Evolutionary conservation across 1,140 invertebrate genomes (phyloP).

Genomic region (Euwallacea fornicatus): DNA sequence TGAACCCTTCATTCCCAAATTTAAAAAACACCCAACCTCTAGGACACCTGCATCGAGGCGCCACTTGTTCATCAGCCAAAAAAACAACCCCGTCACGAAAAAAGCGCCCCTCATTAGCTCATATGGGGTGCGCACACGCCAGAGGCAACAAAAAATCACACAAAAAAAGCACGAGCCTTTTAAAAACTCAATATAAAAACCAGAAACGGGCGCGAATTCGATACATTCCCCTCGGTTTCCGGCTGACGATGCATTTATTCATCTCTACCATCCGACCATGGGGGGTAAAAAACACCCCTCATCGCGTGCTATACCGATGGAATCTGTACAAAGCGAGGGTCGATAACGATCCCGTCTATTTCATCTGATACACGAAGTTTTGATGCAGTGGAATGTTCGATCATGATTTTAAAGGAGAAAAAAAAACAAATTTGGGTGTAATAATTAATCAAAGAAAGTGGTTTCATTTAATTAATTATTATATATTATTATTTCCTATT

Average conservation of each 20-base stretch:
- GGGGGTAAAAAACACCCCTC: constrained; percentile 13
- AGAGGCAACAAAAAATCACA: background rate
- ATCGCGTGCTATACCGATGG: constrained; percentile 9
- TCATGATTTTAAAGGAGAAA: too few relatives aligned
- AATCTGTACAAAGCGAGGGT: background rate
- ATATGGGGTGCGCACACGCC: background rate
- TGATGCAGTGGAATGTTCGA: too few relatives aligned
- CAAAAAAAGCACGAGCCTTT: constrained; percentile 1
- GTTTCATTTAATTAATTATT: too few relatives aligned
- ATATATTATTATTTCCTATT: too few relatives aligned
- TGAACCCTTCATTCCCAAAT: background rate
- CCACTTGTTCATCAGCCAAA: constrained; percentile 5
- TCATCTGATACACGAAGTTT: background rate
- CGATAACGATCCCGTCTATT: constrained; percentile 3
- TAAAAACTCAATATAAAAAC: constrained; percentile 9
- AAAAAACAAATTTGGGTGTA: too few relatives aligned
- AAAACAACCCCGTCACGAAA: constrained; percentile 2
- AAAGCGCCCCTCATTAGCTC: background rate
- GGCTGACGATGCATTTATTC: constrained; percentile 16
- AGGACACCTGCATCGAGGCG: background rate
- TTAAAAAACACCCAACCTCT: background rate
- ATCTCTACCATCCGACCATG: background rate
- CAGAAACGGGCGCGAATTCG: constrained; percentile 7
- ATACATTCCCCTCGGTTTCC: constrained; percentile 15
- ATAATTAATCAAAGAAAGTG: too few relatives aligned